Percentiles rank a stretch among this genome's conserved stretches.
These are phyloP conservation scores for Megaustenia siamemsis DNA, from an alignment of 2,888 invertebrate species.

Conservation along the genomic window DNA sequence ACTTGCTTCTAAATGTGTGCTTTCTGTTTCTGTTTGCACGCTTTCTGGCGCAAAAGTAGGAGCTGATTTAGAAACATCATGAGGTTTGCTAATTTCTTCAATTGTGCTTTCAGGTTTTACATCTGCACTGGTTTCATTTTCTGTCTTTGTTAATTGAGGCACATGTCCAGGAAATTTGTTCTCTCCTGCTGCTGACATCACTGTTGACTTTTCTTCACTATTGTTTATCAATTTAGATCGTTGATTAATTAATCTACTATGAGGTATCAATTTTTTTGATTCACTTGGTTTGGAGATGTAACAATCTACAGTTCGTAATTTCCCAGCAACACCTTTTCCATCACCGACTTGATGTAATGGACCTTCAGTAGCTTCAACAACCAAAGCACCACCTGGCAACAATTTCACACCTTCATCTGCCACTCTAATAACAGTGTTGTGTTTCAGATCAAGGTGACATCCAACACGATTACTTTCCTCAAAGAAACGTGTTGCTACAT, in stretches of 20 bases:
- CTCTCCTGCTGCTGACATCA: not conserved
- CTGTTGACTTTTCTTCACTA: not conserved
- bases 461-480: conserved; percentile 4
- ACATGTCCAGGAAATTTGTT: conserved; percentile 63
- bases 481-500: conserved; percentile 47
- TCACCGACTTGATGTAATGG: conserved; percentile 51
- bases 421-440: conserved; percentile 16
- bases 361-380: conserved; percentile 3
- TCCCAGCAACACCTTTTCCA: conserved; percentile 51
- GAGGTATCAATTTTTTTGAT: not conserved
- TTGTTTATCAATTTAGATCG: not conserved
- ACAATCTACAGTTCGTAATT: conserved; percentile 38
- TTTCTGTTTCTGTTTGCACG: not conserved
- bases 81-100: conserved; percentile 34
- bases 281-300: not conserved
- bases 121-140: not conserved
- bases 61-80: conserved; percentile 40
- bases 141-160: conserved; percentile 22
- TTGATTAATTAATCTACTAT: not conserved
- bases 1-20: too few species aligned
- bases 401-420: conserved; percentile 50
- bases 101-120: conserved; percentile 12
- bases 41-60: not conserved
- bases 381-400: conserved; percentile 40
- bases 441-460: conserved; percentile 32